Base-by-base conservation (phyloP, 2,113 vertebrate species). In the Motacilla alba region DNA sequence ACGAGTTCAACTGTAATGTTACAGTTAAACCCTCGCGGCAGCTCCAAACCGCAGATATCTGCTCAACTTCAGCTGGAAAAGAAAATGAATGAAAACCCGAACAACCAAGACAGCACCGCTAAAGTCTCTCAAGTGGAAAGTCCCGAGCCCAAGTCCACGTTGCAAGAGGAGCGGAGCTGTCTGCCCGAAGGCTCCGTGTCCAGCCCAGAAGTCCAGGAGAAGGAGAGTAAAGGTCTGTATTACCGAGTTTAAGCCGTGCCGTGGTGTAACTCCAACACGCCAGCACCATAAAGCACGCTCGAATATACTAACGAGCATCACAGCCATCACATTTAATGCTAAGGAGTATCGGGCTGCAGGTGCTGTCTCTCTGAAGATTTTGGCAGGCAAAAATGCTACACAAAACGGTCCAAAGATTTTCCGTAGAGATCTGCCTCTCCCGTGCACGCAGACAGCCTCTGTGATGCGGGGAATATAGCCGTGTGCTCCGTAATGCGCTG, bases 161-260 rank as follows among this genome's bases (percentile, higher is more conserved):
- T 98, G 95, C 98, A 98, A 89, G 99, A 99, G 95, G 99, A 99
- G 94, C 99, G 98, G 96, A 98, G 94, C 94, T 98, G 99, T 97
- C 96, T 98, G 94, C 98, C 98, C 87, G 99, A 99, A 96, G 98
- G 98, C 75, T 98, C 99, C 55, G 98, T 98, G 96, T 99, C 99
- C 98, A 99, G 99, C 95, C 99, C 99, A 56, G 99, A 99, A 98
- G 97, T 98, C 97, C 98, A 98, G 93, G 99, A 99, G 97, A 99
- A 99, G 97, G 99, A 99, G 97, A 98, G 98, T 95, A 99, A 99
- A 99, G 99, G 99, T 99, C 98, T 99, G 99, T 99, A 98, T 98
- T 98, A 98, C 97, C 98, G 98, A 98, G 97, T 98, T 98, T 98
- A 94, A 98, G 98, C 98, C 98, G 98, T 96, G 97, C 98, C 98